Conservation (phyloP, 2,797 vertebrate genomes). For the Harpagifer antarcticus region DNA sequence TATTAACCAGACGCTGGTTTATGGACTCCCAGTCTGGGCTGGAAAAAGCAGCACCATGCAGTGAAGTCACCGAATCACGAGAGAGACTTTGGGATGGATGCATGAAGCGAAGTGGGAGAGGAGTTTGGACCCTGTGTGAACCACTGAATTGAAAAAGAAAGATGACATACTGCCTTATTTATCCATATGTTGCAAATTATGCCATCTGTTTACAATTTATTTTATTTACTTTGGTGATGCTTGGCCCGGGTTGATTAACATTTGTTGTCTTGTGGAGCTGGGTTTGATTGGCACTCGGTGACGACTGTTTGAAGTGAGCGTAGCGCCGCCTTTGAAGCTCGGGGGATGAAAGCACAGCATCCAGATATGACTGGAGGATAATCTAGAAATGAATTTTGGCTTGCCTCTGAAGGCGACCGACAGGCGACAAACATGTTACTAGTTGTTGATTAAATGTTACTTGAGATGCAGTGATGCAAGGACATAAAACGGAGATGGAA, state of each 20-base stretch:
- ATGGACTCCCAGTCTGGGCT: conserved; percentile 52
- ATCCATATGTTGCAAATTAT: conserved; percentile 80
- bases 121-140: conserved; percentile 71
- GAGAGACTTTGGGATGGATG: conserved; percentile 29
- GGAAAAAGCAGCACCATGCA: conserved; percentile 68
- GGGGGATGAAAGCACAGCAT: conserved; percentile 76
- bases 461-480: conserved; percentile 65
- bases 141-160: conserved; percentile 62
- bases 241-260: conserved; percentile 75
- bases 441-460: conserved; percentile 74
- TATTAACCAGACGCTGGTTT: conserved; percentile 46
- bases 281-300: conserved; percentile 81
- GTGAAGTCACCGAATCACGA: conserved; percentile 64
- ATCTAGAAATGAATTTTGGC: conserved; percentile 76
- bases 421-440: conserved; percentile 75
- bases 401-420: conserved; percentile 71
- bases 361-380: conserved; percentile 79
- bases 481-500: conserved; percentile 56
- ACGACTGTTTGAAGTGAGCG: conserved; percentile 80
- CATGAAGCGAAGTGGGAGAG: conserved; percentile 37
- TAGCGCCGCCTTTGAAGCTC: conserved; percentile 75
- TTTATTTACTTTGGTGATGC: conserved; percentile 83
- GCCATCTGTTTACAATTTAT: conserved; percentile 83
- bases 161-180: conserved; percentile 78
- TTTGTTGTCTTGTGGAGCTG: conserved; percentile 81